Evolutionary conservation across 2,888 invertebrate genomes (phyloP).

Genomic region (Conus canariensis): DNA sequence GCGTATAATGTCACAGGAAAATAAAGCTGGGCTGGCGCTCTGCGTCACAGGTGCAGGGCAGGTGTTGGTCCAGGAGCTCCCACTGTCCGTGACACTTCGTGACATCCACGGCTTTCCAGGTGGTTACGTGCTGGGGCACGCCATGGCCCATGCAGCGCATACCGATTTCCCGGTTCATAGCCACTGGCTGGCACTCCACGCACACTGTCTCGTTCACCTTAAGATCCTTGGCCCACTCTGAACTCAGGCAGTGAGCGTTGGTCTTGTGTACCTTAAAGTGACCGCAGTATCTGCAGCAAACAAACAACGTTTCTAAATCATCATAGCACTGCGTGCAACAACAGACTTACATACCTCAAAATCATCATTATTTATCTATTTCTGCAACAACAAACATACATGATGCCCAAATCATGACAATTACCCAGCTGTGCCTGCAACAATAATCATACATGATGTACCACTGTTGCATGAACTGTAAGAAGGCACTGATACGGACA

Average conservation of each 20-base stretch:
- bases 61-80: constrained; percentile 82
- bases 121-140: constrained; percentile 85
- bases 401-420: too few relatives aligned
- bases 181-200: constrained; percentile 90
- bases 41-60: constrained; percentile 75
- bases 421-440: too few relatives aligned
- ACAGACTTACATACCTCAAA: too few relatives aligned
- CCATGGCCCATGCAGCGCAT: constrained; percentile 91
- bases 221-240: constrained; percentile 80
- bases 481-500: too few relatives aligned
- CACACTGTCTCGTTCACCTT: constrained; percentile 85
- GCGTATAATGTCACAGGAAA: constrained; percentile 68
- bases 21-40: constrained; percentile 70
- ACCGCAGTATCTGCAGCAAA: constrained; percentile 88
- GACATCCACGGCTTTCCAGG: constrained; percentile 91
- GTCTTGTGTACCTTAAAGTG: constrained; percentile 86
- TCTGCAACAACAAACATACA: too few relatives aligned
- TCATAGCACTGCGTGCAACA: background rate
- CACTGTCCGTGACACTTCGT: constrained; percentile 94
- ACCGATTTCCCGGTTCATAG: constrained; percentile 86
- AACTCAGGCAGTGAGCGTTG: constrained; percentile 76
- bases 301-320: background rate
- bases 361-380: too few relatives aligned
- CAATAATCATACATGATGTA: too few relatives aligned
- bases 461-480: too few relatives aligned